Evolutionary conservation across 2,888 invertebrate species (phyloP).

Genomic region (Aspidiotus destructor): DNA sequence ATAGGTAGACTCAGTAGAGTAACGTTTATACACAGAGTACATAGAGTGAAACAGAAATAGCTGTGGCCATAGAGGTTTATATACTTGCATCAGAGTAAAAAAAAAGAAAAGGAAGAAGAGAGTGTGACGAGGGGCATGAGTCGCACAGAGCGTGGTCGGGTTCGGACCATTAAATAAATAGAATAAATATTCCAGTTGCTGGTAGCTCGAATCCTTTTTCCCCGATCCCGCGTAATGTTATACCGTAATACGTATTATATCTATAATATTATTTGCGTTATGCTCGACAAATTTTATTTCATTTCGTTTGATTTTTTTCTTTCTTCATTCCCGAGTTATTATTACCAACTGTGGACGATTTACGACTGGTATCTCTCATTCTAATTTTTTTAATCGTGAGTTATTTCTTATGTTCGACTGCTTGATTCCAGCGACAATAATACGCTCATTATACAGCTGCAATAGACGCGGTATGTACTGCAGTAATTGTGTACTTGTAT

Average conservation of each 20-base stretch:
- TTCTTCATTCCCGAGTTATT: neutral
- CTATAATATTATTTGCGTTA: slow-evolving; percentile 2
- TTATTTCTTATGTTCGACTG: too few relatives aligned
- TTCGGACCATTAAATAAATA: slow-evolving; percentile 16
- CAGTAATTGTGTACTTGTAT: too few relatives aligned
- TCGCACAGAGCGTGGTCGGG: neutral
- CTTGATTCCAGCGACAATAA: too few relatives aligned
- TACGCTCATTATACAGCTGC: too few relatives aligned
- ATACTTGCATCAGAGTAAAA: neutral
- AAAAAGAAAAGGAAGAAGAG: neutral
- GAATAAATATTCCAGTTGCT: slow-evolving; percentile 3
- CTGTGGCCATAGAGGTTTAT: neutral
- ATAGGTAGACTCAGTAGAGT: neutral
- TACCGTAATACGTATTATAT: too few relatives aligned
- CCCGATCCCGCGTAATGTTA: neutral
- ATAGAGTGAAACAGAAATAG: neutral
- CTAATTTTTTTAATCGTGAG: too few relatives aligned
- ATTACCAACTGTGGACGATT: neutral
- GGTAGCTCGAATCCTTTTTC: neutral
- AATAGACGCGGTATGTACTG: too few relatives aligned
- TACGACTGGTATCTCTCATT: neutral
- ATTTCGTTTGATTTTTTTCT: neutral
- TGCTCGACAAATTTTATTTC: slow-evolving; percentile 4
- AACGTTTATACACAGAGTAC: neutral
- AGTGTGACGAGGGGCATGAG: neutral